A percentile compares a stretch with the other conserved stretches of the same genome.
These are phyloP conservation scores for Apeltes quadracus DNA, from an alignment of 2,113 vertebrate species.

Conservation along the genomic window DNA sequence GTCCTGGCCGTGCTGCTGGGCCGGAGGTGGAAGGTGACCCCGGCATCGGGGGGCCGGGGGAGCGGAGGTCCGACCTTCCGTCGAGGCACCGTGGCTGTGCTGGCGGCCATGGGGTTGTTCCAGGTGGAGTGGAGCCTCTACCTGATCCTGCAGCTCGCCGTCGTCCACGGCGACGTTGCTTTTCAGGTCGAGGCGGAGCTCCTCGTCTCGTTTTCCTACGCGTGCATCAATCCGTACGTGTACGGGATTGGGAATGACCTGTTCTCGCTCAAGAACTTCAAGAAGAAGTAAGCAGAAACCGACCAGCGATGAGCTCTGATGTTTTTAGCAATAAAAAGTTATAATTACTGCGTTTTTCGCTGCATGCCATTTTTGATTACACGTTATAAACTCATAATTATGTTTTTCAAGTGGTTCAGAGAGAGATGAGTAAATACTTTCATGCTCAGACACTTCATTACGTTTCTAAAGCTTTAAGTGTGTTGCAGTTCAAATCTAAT, in stretches of 20 bases:
- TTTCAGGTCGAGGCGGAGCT: constrained; percentile 75
- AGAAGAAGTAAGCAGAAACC: constrained; percentile 31
- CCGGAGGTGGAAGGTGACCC: constrained; percentile 50
- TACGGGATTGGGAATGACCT: constrained; percentile 77
- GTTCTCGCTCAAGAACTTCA: constrained; percentile 63
- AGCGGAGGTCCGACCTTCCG: constrained; percentile 34
- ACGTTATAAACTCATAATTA: neutral
- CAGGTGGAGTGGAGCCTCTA: constrained; percentile 78
- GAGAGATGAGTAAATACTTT: neutral
- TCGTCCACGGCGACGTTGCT: constrained; percentile 12
- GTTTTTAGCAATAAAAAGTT: neutral
- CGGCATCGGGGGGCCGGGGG: constrained; percentile 18
- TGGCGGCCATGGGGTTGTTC: constrained; percentile 78
- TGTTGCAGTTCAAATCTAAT: neutral
- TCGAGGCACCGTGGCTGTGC: constrained; percentile 63
- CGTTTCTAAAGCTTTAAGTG: neutral
- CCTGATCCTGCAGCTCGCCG: constrained; percentile 67
- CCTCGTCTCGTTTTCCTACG: constrained; percentile 73
- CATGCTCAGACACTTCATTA: neutral
- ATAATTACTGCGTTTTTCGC: no score
- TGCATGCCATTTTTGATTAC: neutral
- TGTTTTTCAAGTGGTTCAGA: neutral
- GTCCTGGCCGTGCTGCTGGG: constrained; percentile 67
- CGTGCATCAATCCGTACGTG: constrained; percentile 77
- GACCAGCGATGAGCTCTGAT: neutral